A percentile compares a stretch with the other conserved stretches of the same genome.
phyloP scores from a whole-genome alignment of 2,888 invertebrate species.

The Platycnemis pennipes region DNA sequence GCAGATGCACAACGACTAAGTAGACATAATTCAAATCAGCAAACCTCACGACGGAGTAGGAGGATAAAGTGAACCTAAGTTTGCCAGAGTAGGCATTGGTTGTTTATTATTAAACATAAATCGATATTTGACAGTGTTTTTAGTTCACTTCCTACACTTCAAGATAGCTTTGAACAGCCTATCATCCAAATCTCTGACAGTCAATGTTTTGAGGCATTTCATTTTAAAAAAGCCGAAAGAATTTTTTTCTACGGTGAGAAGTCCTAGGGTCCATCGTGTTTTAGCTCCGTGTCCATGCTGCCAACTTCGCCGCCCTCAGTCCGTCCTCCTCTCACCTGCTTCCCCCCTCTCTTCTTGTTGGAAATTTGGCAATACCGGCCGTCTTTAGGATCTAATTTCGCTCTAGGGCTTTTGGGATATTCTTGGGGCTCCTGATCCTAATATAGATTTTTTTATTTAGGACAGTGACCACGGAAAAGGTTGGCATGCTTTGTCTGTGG shows the following conservation, averaged over 20 bases:
- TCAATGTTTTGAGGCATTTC: too few species aligned
- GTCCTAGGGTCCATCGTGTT: neutral
- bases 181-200: too few species aligned
- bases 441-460: slow-evolving; percentile 69
- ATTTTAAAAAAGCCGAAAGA: too few species aligned
- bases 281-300: neutral
- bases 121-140: too few species aligned
- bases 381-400: slow-evolving; percentile 68
- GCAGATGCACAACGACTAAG: too few species aligned
- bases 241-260: neutral
- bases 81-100: too few species aligned
- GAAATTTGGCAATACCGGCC: slow-evolving; percentile 64
- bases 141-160: too few species aligned
- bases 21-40: too few species aligned
- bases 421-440: slow-evolving; percentile 69
- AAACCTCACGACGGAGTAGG: too few species aligned
- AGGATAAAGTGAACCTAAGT: too few species aligned
- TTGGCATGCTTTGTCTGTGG: slow-evolving; percentile 65
- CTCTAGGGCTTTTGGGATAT: slow-evolving; percentile 68
- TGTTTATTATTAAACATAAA: too few species aligned
- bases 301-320: neutral
- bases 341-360: slow-evolving; percentile 19
- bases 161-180: too few species aligned
- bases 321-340: neutral
- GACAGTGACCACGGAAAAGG: slow-evolving; percentile 59